Percentiles rank a stretch among this genome's conserved stretches.
These are phyloP conservation scores for Cynocephalus volans DNA, from an alignment of 2,113 vertebrate species.

Conservation along the genomic window DNA sequence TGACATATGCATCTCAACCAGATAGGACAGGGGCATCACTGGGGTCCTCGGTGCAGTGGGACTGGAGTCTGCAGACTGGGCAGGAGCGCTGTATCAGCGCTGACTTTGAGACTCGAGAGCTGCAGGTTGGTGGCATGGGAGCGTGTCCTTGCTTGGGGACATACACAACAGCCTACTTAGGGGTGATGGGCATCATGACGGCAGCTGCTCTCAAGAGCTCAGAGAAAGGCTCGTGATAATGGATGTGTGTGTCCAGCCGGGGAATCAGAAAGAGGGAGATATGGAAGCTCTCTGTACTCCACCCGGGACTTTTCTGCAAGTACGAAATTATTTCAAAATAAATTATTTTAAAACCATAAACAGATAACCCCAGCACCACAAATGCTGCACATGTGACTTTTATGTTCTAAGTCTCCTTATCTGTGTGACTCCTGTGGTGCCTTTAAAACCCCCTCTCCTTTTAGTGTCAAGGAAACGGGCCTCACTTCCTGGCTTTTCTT, in stretches of 20 bases:
- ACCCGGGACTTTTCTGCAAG: not conserved
- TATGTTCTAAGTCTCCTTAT: not conserved
- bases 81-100: not conserved
- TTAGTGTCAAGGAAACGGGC: not conserved
- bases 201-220: not conserved
- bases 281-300: fast-evolving
- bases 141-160: not conserved
- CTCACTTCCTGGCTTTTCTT: not conserved
- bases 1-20: too few species aligned
- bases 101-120: not conserved
- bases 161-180: not conserved
- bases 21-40: fast-evolving
- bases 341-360: not conserved
- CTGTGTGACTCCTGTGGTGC: not conserved
- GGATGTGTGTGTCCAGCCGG: too few species aligned
- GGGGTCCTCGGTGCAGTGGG: fast-evolving
- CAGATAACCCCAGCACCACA: not conserved
- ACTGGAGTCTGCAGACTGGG: fast-evolving
- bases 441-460: not conserved
- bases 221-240: not conserved
- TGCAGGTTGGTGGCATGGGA: not conserved
- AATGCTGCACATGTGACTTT: not conserved
- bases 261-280: not conserved
- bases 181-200: too few species aligned
- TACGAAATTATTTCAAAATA: not conserved